Evolutionary conservation across 1,140 invertebrate species (phyloP).

Genomic region (Sarcophaga bullata): DNA sequence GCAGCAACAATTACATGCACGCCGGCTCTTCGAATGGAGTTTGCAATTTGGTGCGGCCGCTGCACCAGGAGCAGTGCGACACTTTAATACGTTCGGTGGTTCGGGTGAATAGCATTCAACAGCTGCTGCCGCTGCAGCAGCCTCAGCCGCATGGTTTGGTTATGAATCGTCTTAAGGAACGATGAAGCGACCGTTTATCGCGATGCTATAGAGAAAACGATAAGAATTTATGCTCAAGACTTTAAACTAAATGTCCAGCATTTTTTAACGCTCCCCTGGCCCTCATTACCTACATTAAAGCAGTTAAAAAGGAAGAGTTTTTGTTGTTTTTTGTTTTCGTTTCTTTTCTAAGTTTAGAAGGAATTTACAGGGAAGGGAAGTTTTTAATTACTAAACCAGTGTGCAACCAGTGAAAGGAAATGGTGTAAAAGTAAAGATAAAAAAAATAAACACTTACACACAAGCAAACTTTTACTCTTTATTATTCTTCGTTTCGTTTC

Average conservation of each 20-base stretch:
- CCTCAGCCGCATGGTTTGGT: constrained; percentile 64
- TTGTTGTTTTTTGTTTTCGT: no score
- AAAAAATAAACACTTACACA: no score
- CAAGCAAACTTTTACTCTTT: not conserved
- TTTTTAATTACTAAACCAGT: not conserved
- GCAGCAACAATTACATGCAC: constrained; percentile 64
- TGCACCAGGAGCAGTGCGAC: constrained; percentile 60
- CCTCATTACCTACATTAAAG: no score
- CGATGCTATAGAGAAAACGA: not conserved
- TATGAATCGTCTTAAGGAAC: constrained; percentile 61
- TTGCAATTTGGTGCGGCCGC: constrained; percentile 63
- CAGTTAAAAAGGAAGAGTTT: not conserved
- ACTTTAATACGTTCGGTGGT: constrained; percentile 63
- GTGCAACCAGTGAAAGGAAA: not conserved
- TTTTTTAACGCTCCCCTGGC: no score
- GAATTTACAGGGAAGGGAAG: not conserved
- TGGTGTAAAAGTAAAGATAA: not conserved
- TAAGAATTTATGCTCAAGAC: not conserved
- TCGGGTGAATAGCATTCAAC: constrained; percentile 64
- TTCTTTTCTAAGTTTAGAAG: not conserved
- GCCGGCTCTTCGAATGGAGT: constrained; percentile 64
- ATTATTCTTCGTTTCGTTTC: not conserved
- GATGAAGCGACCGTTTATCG: constrained; percentile 47
- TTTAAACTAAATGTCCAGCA: not conserved
- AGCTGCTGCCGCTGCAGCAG: constrained; percentile 64